Evolutionary conservation across 2,888 invertebrate genomes (phyloP).

Genomic region (Bembecia ichneumoniformis): DNA sequence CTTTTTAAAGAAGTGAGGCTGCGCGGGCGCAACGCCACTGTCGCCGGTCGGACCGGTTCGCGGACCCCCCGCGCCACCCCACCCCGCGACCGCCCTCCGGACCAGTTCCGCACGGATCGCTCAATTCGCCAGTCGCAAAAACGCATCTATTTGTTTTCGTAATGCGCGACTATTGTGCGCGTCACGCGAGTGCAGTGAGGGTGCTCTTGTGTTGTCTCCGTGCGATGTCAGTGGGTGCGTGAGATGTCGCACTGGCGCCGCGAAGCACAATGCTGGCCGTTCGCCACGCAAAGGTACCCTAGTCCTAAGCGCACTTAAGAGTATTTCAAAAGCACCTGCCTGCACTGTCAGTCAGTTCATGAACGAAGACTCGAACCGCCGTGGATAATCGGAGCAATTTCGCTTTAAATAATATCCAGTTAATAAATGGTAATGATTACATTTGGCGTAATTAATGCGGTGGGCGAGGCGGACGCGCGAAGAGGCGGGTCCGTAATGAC

Average conservation of each 20-base stretch:
- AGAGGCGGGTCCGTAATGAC: neutral
- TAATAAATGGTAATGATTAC: too few relatives aligned
- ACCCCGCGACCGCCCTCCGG: slow-evolving; percentile 2
- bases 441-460: too few relatives aligned
- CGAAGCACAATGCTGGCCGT: slow-evolving; percentile 40
- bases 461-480: too few relatives aligned
- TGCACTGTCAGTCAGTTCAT: too few relatives aligned
- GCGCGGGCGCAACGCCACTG: slow-evolving; percentile 1
- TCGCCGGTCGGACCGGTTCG: slow-evolving; percentile 6
- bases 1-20: too few relatives aligned
- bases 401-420: too few relatives aligned
- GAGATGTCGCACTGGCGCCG: slow-evolving; percentile 27
- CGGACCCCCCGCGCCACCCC: slow-evolving; percentile 7
- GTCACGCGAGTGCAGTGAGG: neutral
- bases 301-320: too few relatives aligned
- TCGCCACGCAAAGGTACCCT: slow-evolving; percentile 50
- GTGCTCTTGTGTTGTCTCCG: slow-evolving; percentile 8
- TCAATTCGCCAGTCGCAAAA: slow-evolving; percentile 8
- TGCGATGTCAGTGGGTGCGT: slow-evolving; percentile 16
- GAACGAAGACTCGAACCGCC: too few relatives aligned
- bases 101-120: slow-evolving; percentile 3
- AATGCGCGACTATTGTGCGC: slow-evolving; percentile 6
- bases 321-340: too few relatives aligned
- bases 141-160: slow-evolving; percentile 8
- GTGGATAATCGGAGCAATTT: too few relatives aligned